These are phyloP conservation scores for Lutjanus campechanus DNA, from an alignment of 2,797 vertebrate species.

Conservation along the genomic window DNA sequence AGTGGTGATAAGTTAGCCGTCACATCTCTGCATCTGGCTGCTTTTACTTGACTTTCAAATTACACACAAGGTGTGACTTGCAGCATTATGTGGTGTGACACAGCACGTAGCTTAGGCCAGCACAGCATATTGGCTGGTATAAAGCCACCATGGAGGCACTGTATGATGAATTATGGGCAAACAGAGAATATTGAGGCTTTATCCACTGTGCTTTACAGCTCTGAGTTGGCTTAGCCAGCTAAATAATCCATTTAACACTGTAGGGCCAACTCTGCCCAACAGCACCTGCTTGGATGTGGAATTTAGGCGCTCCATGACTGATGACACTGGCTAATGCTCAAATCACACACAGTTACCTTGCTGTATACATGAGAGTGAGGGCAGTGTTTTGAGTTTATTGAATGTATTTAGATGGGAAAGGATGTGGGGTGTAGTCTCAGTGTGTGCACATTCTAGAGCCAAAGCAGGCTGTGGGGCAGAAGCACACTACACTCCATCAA, in stretches of 20 bases:
- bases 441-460: slow-evolving; percentile 3
- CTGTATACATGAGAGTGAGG: slow-evolving; percentile 34
- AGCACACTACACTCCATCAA: slow-evolving; percentile 18
- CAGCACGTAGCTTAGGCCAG: slow-evolving; percentile 10
- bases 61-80: slow-evolving; percentile 1
- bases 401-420: slow-evolving; percentile 34
- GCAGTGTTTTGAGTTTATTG: slow-evolving; percentile 27
- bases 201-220: slow-evolving; percentile 62
- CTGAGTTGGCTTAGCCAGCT: slow-evolving; percentile 56
- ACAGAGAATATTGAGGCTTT: slow-evolving; percentile 66
- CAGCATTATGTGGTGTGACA: slow-evolving; percentile 15
- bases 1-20: neutral
- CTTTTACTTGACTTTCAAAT: slow-evolving; percentile 11
- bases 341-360: slow-evolving; percentile 45
- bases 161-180: slow-evolving; percentile 70
- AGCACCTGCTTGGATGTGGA: slow-evolving; percentile 60
- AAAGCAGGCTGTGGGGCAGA: slow-evolving; percentile 7
- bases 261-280: slow-evolving; percentile 46
- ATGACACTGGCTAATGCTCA: slow-evolving; percentile 62
- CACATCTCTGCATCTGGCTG: neutral
- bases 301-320: slow-evolving; percentile 59
- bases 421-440: slow-evolving; percentile 29
- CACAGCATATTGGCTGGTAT: slow-evolving; percentile 22
- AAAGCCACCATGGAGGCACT: slow-evolving; percentile 37
- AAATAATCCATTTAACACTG: slow-evolving; percentile 68